Evolutionary conservation across 2,888 invertebrate genomes (phyloP).

Genomic region (Oxyscelio sp.): DNA sequence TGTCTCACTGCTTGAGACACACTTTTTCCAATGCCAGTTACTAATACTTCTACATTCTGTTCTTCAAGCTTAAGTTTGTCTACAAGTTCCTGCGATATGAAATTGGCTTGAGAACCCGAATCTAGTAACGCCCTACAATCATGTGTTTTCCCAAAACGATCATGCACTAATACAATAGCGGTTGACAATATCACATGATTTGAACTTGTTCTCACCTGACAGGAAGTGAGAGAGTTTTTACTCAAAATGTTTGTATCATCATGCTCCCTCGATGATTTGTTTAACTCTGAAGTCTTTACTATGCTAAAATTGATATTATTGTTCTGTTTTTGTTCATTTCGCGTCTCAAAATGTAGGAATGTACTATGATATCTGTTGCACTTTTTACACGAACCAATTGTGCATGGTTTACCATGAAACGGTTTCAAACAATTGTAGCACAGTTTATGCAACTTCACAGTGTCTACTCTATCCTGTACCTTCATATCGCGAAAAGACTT

Average conservation of each 20-base stretch:
- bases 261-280: too few species aligned
- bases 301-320: too few species aligned
- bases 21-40: neutral
- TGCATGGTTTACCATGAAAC: constrained; percentile 31
- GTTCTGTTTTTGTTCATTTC: neutral
- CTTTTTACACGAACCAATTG: constrained; percentile 27
- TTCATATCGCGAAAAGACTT: neutral
- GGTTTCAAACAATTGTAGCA: constrained; percentile 15
- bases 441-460: neutral
- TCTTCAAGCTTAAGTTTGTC: neutral
- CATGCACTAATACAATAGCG: neutral
- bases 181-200: constrained; percentile 7
- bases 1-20: neutral
- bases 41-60: neutral
- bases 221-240: too few species aligned
- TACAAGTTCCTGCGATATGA: neutral
- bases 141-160: neutral
- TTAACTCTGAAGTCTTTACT: too few species aligned
- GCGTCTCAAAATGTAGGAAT: constrained; percentile 23
- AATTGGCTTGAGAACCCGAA: neutral
- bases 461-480: neutral
- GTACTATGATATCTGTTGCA: constrained; percentile 41
- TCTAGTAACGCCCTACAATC: neutral
- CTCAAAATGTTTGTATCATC: too few species aligned
- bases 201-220: neutral